Evolutionary conservation across 2,888 invertebrate species (phyloP), one percentile per base, ranked within the genome.

Genomic region (Drosophila ustulata): DNA sequence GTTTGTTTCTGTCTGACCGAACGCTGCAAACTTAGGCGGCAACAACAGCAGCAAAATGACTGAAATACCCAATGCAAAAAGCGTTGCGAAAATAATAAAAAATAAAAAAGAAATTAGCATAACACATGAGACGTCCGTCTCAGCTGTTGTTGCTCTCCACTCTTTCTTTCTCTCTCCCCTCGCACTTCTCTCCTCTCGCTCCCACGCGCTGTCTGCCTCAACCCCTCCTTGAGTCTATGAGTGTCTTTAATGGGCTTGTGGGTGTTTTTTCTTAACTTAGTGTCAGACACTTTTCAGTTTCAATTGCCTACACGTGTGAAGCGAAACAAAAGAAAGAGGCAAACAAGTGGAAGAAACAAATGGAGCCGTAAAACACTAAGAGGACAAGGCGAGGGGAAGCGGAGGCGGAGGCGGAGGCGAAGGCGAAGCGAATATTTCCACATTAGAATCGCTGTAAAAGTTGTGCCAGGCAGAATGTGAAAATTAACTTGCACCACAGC

Each of bases 251-350:
- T 86, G 75, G 68, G 59, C 77, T 71, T 61, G 83, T 84, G 75
- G 76, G 81, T 86, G 78, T 64, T 75, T 66, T 58, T 47, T 32
- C 23, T 7, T 32, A 18, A 26, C 51, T 59, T 50, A 34, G 34
- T 41, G 39, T 39, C 50, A 65, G 61, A 57, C 71, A 72, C 71
- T 82, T 87, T 80, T 69, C 72, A 82, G 78, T 71, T 79, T 83
- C 77, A 84, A 87, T 82, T 87, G 82, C 80, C 66, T 65, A 80
- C 84, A 85, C 84, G 87, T 85, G 87, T 80, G 71, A 66, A 59
- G 67, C 52, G 26, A 55, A 67, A 67, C 68, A 78, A 77, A 71
- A 43, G 61, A 23, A 53, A 28, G n/a, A 32, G 34, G 26, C 34
- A 37, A 34, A 37, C 46, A 37, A 18, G 45, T 46, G 25, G 34